Evolutionary conservation across 2,797 vertebrate species (phyloP).

Genomic region (Intellagama lesueurii): DNA sequence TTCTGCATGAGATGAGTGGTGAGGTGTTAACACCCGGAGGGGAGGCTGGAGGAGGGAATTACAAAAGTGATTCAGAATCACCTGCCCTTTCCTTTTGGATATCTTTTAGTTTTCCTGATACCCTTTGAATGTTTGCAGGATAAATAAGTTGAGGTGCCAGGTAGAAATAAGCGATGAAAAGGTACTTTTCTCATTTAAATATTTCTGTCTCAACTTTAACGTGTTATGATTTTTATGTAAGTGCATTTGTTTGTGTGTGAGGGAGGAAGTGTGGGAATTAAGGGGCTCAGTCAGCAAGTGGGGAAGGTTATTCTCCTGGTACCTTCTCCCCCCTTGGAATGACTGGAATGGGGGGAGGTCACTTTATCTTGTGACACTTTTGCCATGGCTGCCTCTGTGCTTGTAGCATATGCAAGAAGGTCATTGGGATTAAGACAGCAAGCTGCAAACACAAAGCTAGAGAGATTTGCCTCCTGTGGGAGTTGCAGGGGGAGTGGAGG

Average conservation of each 20-base stretch:
- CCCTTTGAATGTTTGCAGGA: background rate
- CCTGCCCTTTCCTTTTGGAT: background rate
- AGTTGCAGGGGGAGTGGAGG: conserved; percentile 25
- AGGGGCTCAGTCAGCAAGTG: rapidly evolving
- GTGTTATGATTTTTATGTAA: conserved; percentile 2
- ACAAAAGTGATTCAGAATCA: background rate
- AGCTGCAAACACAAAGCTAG: conserved; percentile 57
- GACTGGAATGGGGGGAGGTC: conserved; percentile 19
- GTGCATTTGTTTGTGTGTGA: background rate
- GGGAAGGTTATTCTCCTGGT: background rate
- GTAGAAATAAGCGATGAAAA: background rate
- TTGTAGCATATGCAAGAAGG: conserved; percentile 58
- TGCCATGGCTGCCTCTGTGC: conserved; percentile 37
- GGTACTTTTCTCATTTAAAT: background rate
- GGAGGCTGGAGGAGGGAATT: background rate
- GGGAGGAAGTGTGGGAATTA: background rate
- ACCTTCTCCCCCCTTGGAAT: background rate
- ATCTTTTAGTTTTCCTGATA: background rate
- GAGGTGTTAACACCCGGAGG: background rate
- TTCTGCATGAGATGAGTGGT: too few relatives aligned
- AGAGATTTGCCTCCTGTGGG: conserved; percentile 69
- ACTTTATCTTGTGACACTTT: conserved; percentile 40
- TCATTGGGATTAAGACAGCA: conserved; percentile 72
- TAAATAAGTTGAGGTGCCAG: background rate
- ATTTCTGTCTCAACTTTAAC: background rate